Conservation (phyloP, 2,113 vertebrate genomes). For the Tragelaphus imberbis region DNA sequence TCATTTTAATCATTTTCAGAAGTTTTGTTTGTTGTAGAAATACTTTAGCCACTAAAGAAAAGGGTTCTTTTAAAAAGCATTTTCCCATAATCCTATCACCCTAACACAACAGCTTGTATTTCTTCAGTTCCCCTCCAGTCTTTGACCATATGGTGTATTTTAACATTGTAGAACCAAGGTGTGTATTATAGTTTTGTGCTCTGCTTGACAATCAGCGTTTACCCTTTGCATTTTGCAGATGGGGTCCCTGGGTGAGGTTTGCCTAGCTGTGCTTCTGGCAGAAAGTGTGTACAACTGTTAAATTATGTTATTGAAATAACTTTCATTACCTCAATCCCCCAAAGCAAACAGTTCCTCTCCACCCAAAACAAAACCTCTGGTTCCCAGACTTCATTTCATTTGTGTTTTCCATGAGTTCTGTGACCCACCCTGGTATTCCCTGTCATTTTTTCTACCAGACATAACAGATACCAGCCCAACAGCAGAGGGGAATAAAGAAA, state of each 20-base stretch:
- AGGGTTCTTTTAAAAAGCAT: background rate
- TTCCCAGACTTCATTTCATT: slow-evolving; percentile 65
- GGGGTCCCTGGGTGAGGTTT: slow-evolving; percentile 55
- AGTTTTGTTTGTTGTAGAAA: background rate
- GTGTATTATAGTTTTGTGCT: background rate
- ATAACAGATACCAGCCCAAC: slow-evolving; percentile 69
- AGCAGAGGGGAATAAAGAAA: slow-evolving; percentile 52
- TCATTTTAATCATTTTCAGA: background rate
- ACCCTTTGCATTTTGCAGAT: slow-evolving; percentile 35
- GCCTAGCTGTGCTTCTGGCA: slow-evolving; percentile 49
- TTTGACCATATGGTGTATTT: background rate
- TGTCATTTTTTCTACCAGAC: slow-evolving; percentile 69
- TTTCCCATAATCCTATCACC: background rate
- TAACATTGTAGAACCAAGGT: background rate
- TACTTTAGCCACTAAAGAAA: background rate
- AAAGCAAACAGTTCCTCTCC: slow-evolving; percentile 70
- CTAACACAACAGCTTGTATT: background rate
- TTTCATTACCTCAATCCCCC: slow-evolving; percentile 77
- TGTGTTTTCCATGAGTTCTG: slow-evolving; percentile 63
- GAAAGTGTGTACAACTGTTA: slow-evolving; percentile 41
- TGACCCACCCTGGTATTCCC: slow-evolving; percentile 72
- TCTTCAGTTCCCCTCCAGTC: background rate
- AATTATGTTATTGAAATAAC: slow-evolving; percentile 75
- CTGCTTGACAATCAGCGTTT: background rate
- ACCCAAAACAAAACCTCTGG: slow-evolving; percentile 70